Base-by-base conservation (phyloP, 2,888 invertebrate species). In the Caenorhabditis sp. region DNA sequence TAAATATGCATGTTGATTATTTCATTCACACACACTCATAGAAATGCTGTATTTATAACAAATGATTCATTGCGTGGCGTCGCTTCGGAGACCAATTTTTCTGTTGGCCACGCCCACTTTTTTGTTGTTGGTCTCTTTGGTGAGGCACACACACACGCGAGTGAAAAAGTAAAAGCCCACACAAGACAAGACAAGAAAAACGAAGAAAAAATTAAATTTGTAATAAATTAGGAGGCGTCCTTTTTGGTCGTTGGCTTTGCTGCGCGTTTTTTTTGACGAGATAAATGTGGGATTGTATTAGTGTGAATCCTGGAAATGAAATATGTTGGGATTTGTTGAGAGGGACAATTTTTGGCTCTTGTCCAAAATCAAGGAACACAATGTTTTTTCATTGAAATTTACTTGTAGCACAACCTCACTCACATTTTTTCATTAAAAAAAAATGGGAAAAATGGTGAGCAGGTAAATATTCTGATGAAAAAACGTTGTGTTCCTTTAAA, bases 161-260 rank as follows among this genome's bases (percentile, higher is more conserved):
- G 55, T 17, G 17, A 27, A 27, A 55, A 55, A 55, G 23, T 6
- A 31, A 31, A 31, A 31, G 31, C 5, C 5, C 31, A 31, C 31
- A 31, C 4, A 31, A 31, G 4, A 4, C 10, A 31, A 31, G 53
- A 21, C 24, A 27, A 4, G 23, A 27, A 23, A 26, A 55, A 57
- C 5, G 23, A 23, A 24, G 37, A 37, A 62, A 65, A 60, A 71
- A 71, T 71, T 71, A 71, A 66, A 71, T 66, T 71, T 71, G 66
- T 71, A 43, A 66, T 71, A 71, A 63, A 71, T 71, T 71, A 71
- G 71, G 23, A 62, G 49, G 60, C 43, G 50, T 23, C 24, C 24
- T 62, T 12, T 60, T 21, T 43, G 31, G 4, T 31, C 5, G 31
- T 31, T 31, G 31, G 31, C 58, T n/a, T 51, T 58, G 23, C 24